A percentile compares a stretch with the other conserved stretches of the same genome.
Conservation (phyloP, 2,113 vertebrate genomes). For the zebrafish (Danio rerio) region DNA sequence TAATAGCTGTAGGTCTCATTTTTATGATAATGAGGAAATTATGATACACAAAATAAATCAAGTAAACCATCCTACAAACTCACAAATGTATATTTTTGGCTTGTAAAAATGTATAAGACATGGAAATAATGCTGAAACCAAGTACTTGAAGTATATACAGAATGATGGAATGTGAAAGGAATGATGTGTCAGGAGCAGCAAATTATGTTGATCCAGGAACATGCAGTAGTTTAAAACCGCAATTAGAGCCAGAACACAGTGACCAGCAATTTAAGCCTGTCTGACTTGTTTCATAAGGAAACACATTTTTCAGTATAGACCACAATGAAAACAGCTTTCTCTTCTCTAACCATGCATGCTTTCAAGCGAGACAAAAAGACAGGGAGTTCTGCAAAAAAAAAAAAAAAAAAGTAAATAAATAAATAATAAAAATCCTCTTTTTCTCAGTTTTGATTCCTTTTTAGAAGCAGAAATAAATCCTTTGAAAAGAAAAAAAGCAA, state of each 20-base stretch:
- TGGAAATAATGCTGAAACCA: too few relatives aligned
- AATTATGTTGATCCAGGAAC: too few relatives aligned
- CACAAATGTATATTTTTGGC: too few relatives aligned
- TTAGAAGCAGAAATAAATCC: background rate
- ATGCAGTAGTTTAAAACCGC: background rate
- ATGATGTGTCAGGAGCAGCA: too few relatives aligned
- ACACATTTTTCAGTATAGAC: background rate
- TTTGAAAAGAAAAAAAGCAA: too few relatives aligned
- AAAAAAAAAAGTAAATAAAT: background rate
- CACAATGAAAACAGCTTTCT: background rate
- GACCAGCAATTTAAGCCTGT: background rate
- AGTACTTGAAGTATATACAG: too few relatives aligned
- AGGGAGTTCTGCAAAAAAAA: background rate
- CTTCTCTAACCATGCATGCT: background rate
- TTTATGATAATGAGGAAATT: too few relatives aligned
- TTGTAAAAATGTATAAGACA: background rate
- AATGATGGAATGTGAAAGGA: too few relatives aligned
- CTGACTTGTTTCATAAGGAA: background rate
- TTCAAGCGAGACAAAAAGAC: background rate
- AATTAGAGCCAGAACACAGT: background rate
- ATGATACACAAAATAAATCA: too few relatives aligned
- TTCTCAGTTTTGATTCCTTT: background rate
- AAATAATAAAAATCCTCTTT: background rate
- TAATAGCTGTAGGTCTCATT: too few relatives aligned
- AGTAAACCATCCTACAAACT: too few relatives aligned